Base-by-base conservation (phyloP, 1,140 invertebrate genomes). In the Helicorthomorpha holstii region DNA sequence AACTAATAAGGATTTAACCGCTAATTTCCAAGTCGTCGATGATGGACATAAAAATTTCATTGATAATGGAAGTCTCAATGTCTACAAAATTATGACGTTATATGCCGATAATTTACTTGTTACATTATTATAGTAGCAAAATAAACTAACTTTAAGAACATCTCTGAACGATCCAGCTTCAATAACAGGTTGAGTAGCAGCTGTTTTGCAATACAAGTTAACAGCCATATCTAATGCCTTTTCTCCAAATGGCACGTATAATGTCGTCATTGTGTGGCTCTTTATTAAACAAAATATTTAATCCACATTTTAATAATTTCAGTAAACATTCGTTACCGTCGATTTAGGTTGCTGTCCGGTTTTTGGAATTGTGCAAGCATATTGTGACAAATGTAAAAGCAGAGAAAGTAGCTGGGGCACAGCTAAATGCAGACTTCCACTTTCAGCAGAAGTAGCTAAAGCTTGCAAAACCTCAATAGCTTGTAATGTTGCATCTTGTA, bases 181-280 rank as follows among this genome's bases (percentile, higher is more conserved):
- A 48, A 88, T 81, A 7, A 87, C 81, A 54, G 78, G 70, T 49
- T 73, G 66, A 64, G 84, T 79, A 21, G 74, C 73, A 3, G 85
- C 85, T 23, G 84, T 86, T 60, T 80, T 79, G 61, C 83, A 76
- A 68, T 93, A 94, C 27, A 93, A 66, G 61, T 75, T 79, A 1
- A 89, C 82, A 41, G 82, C 79, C 73, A 90, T 82, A 22, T 77
- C 76, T 23, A 93, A 70, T 14, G 85, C 78, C 64, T 83, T 81
- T 63, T 90, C 85, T 56, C 86, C 85, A 69, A 90, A 91, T 44
- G 85, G 84, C 57, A 88, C 82, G 63, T 84, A 88, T 66, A 86
- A 87, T 78, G 85, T 81, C 41, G 77, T 79, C n/a, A 85, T 73
- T 75, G 80, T 84, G n/a, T n/a, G n/a, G n/a, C n/a, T n/a, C n/a